These are phyloP conservation scores for Malurus alboscapulatus DNA, from an alignment of 2,113 vertebrate genomes.

Conservation along the genomic window DNA sequence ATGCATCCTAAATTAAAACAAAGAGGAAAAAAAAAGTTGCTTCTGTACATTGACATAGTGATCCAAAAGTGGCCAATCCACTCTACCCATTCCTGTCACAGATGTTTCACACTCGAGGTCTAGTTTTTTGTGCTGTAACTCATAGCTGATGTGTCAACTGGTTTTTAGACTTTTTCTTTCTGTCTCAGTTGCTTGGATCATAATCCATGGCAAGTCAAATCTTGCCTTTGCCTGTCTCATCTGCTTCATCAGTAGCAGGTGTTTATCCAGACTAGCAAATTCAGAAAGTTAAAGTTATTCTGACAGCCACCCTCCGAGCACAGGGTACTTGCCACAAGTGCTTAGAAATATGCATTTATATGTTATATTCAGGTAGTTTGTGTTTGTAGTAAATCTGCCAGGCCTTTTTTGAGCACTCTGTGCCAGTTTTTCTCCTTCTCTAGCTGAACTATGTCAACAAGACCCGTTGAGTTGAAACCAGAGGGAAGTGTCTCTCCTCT, in stretches of 20 bases:
- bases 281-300: background rate
- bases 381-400: background rate
- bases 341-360: background rate
- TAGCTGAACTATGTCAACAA: background rate
- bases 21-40: accelerated
- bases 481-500: background rate
- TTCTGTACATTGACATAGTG: background rate
- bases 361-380: background rate
- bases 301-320: background rate
- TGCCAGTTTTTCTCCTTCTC: background rate
- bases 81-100: background rate
- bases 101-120: background rate
- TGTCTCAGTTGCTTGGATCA: background rate
- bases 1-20: background rate
- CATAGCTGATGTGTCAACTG: background rate
- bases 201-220: background rate
- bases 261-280: background rate
- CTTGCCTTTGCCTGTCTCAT: background rate
- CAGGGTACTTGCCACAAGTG: background rate
- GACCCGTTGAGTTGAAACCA: background rate
- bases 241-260: background rate
- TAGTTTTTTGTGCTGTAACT: background rate
- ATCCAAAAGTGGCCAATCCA: background rate
- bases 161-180: background rate
- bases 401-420: background rate